Evolutionary conservation across 2,888 invertebrate species (phyloP).

Genomic region (Perizoma affinitatum): DNA sequence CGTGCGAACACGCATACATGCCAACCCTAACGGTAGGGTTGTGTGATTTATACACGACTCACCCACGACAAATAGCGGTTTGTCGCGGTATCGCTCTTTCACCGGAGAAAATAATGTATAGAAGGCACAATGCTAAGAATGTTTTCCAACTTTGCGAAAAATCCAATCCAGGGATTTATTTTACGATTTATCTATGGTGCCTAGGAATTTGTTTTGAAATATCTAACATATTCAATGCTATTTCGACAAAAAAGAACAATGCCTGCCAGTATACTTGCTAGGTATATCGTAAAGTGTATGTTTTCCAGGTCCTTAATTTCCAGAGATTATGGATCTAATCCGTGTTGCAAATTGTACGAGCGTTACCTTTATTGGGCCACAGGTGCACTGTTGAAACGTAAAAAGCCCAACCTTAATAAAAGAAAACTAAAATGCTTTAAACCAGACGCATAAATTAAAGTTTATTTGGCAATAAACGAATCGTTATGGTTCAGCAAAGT

Average conservation of each 20-base stretch:
- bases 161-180: constrained; percentile 16
- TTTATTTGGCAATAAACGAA: constrained; percentile 40
- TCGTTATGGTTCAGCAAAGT: constrained; percentile 31
- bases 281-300: neutral
- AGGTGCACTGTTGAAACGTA: constrained; percentile 34
- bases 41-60: constrained; percentile 74
- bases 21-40: constrained; percentile 58
- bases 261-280: neutral
- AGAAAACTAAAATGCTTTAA: constrained; percentile 38
- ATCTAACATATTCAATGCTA: neutral
- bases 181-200: constrained; percentile 15
- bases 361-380: constrained; percentile 30
- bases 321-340: constrained; percentile 22
- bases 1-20: constrained; percentile 45
- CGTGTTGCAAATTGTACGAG: constrained; percentile 22
- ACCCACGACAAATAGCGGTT: constrained; percentile 80
- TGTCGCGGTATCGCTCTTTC: constrained; percentile 76
- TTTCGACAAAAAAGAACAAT: too few species aligned
- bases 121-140: constrained; percentile 57
- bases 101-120: constrained; percentile 71
- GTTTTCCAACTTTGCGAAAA: constrained; percentile 37
- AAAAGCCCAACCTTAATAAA: constrained; percentile 34
- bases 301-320: constrained; percentile 6
- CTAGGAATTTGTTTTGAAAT: constrained; percentile 1
- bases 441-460: constrained; percentile 41